Evolutionary conservation across 2,113 vertebrate species (phyloP).

Genomic region (pig (Sus scrofa)): T2T-Sscrofa CM000820.6:41226001-41226500

Average conservation of each 20-base stretch:
- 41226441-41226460: accelerated
- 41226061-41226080: background rate
- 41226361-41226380: background rate
- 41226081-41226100: background rate
- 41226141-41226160: background rate
- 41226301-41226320: background rate
- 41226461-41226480: accelerated
- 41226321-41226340: accelerated
- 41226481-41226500: background rate
- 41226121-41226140: background rate
- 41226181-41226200: background rate
- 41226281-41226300: background rate
- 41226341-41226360: too few relatives aligned
- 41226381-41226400: background rate
- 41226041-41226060: background rate
- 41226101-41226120: background rate
- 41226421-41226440: background rate
- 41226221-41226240: too few relatives aligned
- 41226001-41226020: background rate
- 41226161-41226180: background rate
- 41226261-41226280: background rate
- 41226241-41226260: background rate
- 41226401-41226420: too few relatives aligned
- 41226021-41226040: background rate
- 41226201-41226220: background rate